These are phyloP conservation scores for Alces alces DNA, from an alignment of 2,113 vertebrate species.

Conservation along the genomic window DNA sequence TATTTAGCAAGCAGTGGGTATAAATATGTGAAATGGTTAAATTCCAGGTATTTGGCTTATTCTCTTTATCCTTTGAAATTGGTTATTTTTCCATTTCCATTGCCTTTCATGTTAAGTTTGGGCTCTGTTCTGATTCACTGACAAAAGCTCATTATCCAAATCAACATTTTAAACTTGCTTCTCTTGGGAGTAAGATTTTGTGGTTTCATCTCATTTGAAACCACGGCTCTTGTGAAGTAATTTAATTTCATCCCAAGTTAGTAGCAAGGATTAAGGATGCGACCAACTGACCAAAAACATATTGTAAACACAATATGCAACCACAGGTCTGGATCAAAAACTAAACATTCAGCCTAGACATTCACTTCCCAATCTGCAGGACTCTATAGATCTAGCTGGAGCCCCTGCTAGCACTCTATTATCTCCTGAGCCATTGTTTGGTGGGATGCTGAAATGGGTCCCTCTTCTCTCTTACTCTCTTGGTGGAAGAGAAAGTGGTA, in stretches of 20 bases:
- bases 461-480: neutral
- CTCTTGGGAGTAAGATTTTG: neutral
- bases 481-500: neutral
- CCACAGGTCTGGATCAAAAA: neutral
- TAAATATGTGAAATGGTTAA: neutral
- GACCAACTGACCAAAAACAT: neutral
- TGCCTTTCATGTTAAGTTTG: neutral
- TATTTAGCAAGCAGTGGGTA: neutral
- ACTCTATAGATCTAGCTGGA: neutral
- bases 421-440: neutral
- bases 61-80: constrained; percentile 1
- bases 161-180: constrained; percentile 19
- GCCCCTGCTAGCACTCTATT: neutral
- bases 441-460: neutral
- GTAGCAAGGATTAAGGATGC: neutral
- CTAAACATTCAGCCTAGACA: neutral
- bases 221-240: neutral
- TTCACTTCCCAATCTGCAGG: neutral
- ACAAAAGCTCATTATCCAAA: neutral
- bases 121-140: neutral
- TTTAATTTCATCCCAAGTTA: neutral
- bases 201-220: constrained; percentile 25
- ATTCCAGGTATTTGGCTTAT: neutral
- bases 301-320: neutral
- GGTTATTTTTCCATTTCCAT: neutral